Base-by-base conservation (phyloP, 2,113 vertebrate genomes). In the Phylloscopus whistleri region DNA sequence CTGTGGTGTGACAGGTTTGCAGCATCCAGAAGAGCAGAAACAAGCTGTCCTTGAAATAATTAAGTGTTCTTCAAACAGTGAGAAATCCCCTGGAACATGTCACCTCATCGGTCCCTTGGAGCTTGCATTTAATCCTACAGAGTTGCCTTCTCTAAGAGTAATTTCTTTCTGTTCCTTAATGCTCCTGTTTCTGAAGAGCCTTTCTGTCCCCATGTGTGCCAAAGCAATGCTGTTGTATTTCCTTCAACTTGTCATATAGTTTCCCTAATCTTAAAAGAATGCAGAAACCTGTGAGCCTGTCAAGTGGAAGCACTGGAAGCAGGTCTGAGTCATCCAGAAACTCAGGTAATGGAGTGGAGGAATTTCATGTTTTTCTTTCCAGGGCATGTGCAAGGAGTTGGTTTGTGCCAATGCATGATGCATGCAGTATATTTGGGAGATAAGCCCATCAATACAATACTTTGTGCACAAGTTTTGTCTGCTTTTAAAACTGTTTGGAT, bases 361-460 rank as follows among this genome's bases (percentile, higher is more conserved):
- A 89, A 84, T 89, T 89, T 78, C 5, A n/a, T 87, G 31, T 55
- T 87, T 93, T 67, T 64, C 35, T 89, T 95, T 87, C 67, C 87
- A 83, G 64, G 78, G 35, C 76, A 60, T 49, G n/a, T 67, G n/a
- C 60, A 74, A 91, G 58, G 28, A n/a, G 8, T 52, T 90, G 46
- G 9, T 78, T 90, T 93, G 12, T 70, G 56, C 64, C 74, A 7
- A 5, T 51, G 51, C 26, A 26, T 46, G 41, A 53, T 37, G 30
- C 21, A 53, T 37, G 30, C 21, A 49, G 22, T 60, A 37, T 68
- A 49, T 31, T 53, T 93, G 49, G 35, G 66, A 92, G 77, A 84
- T 75, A 74, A 72, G 4, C 6, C 33, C 53, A 67, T 59, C 41
- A 37, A 11, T 63, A 28, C 30, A 7, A 51, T 76, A 28, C 19